Percentiles rank a stretch among this genome's conserved stretches.
Evolutionary conservation across 2,113 vertebrate genomes (phyloP).

Genomic region (Nycticebus coucang): DNA sequence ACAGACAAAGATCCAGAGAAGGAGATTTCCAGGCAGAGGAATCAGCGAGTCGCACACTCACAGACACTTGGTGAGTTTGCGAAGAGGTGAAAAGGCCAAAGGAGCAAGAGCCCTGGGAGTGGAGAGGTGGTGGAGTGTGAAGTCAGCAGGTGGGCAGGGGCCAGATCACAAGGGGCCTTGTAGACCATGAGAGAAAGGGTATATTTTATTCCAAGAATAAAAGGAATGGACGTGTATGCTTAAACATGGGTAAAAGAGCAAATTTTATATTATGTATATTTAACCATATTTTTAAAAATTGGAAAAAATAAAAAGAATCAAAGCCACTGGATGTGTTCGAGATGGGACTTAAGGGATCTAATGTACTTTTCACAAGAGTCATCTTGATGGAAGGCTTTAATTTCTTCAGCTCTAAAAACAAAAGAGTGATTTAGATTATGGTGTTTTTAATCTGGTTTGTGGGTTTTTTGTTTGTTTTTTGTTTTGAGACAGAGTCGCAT

Average conservation of each 20-base stretch:
- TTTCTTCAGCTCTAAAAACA: background rate
- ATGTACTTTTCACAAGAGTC: background rate
- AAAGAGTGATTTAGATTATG: background rate
- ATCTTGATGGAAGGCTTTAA: background rate
- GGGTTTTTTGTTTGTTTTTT: background rate
- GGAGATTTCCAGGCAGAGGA: background rate
- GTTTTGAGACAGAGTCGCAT: background rate
- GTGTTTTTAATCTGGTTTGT: background rate
- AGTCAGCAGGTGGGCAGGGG: background rate
- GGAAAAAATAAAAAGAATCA: background rate
- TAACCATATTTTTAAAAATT: background rate
- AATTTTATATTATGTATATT: background rate
- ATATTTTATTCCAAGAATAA: background rate
- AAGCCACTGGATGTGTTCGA: background rate
- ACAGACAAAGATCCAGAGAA: background rate
- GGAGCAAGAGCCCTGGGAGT: background rate
- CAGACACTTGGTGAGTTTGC: background rate
- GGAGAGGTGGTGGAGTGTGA: fast-evolving
- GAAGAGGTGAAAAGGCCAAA: background rate
- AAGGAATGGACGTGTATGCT: background rate
- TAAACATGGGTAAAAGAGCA: background rate
- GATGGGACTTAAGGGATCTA: background rate
- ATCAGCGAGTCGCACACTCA: background rate
- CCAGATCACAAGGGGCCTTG: background rate
- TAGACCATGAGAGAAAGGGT: background rate